Evolutionary conservation across 2,888 invertebrate species (phyloP), one percentile per base, ranked within the genome.

Genomic region (Drosophila borborema): DNA sequence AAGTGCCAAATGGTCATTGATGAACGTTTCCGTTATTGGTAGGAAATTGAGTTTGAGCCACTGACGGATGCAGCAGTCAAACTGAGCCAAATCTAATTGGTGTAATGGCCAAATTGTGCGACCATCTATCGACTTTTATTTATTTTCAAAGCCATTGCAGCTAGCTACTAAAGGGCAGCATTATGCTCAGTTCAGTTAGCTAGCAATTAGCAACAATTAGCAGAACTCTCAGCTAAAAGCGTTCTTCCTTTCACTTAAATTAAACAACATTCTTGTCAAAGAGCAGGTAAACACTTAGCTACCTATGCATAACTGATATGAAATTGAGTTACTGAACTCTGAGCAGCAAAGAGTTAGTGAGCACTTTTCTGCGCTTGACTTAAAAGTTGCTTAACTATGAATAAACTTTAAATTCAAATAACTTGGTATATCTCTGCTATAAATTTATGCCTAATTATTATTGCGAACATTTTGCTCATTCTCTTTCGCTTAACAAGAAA

Each of bases 1-100:
- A 83, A 83, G 81, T 82, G 81, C 75, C 82, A 80, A 78, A 75
- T 78, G 83, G 81, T 75, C 78, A 82, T 82, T 82, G 83, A 82
- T 80, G 81, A 81, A 78, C 70, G 72, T 75, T 81, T 81, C 81
- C 81, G 83, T 75, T 82, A 68, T 72, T 59, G 72, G 71, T 48
- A 45, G 74, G 68, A 74, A 74, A 72, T 72, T 74, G 72, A 63
- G 67, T 66, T 67, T 72, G 59, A 48, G 51, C 54, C 72, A 43
- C 28, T 64, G 64, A 54, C 70, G 51, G 59, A 54, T 64, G 64
- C 64, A 62, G 40, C 62, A 59, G 41, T 63, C 64, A 59, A 64
- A 55, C 56, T 48, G 71, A 64, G 48, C 72, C 56, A 65, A 72
- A 61, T 58, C 71, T 72, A 71, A 72, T 71, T 72, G 72, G 71